phyloP scores from a whole-genome alignment of 2,113 vertebrate species.

The Chamaea fasciata region DNA sequence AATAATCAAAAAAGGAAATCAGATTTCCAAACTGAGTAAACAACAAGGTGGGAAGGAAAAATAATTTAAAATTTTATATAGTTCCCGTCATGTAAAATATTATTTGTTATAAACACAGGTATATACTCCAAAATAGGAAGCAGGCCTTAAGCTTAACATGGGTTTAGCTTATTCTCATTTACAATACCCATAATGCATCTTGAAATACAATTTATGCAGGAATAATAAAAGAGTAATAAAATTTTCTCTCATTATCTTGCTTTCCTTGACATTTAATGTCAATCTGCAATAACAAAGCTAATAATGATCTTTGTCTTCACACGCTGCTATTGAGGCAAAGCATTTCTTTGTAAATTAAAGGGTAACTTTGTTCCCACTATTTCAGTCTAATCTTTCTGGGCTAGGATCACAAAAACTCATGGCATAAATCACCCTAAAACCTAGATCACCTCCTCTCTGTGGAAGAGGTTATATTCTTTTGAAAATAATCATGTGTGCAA shows the following conservation, averaged over 20 bases:
- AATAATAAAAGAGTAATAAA: slow-evolving; percentile 28
- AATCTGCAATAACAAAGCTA: slow-evolving; percentile 32
- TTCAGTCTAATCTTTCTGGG: neutral
- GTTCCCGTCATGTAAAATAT: neutral
- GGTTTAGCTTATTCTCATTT: neutral
- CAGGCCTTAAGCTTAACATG: neutral
- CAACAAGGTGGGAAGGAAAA: neutral
- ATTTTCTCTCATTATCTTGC: slow-evolving; percentile 3
- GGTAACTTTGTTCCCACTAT: neutral
- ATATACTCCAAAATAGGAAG: neutral
- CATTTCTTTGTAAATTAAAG: slow-evolving; percentile 27
- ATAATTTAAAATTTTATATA: neutral
- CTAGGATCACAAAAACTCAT: neutral
- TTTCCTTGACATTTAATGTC: slow-evolving; percentile 41
- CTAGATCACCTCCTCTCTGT: neutral
- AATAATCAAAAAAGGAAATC: slow-evolving; percentile 15
- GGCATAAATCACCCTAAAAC: slow-evolving; percentile 10
- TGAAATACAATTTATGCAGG: slow-evolving; percentile 10
- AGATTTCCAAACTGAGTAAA: neutral
- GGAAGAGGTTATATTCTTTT: neutral
- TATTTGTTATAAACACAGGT: neutral
- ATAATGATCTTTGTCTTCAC: slow-evolving; percentile 14
- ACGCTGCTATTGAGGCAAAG: slow-evolving; percentile 29
- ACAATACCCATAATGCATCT: neutral
- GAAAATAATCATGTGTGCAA: neutral